phyloP scores from a whole-genome alignment of 2,113 vertebrate species.

The Malurus cyaneus region DNA sequence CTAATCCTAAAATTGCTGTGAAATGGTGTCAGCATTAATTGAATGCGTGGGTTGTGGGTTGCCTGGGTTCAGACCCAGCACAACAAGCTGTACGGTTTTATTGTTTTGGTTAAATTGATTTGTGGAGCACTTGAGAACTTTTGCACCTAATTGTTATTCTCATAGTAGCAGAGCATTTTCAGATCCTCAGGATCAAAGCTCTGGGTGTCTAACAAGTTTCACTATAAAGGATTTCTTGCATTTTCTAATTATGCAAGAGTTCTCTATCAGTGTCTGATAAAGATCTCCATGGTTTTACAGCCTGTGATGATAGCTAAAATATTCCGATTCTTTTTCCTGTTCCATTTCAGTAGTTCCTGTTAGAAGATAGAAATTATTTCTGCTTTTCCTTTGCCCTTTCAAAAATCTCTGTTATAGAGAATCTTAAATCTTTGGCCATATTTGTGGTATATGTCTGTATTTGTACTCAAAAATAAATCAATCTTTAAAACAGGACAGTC shows the following conservation, averaged over 20 bases:
- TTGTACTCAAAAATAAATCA: background rate
- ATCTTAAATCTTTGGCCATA: background rate
- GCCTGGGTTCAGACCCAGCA: background rate
- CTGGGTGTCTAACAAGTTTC: background rate
- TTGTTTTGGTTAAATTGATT: background rate
- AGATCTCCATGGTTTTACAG: background rate
- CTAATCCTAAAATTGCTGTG: background rate
- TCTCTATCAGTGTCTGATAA: background rate
- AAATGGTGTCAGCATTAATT: background rate
- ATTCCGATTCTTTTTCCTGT: background rate
- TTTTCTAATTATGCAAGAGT: background rate
- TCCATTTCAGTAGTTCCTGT: background rate
- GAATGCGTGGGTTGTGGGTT: background rate
- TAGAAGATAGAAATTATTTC: background rate
- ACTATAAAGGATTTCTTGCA: background rate
- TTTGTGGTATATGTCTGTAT: background rate
- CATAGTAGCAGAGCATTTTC: background rate
- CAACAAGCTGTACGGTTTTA: background rate
- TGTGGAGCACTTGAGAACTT: background rate
- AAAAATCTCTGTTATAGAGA: background rate
- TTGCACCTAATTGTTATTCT: background rate
- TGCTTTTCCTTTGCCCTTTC: background rate
- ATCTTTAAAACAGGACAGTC: background rate
- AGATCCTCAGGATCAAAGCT: background rate
- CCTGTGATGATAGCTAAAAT: background rate